Evolutionary conservation across 2,113 vertebrate species (phyloP).

Genomic region (Tenrec ecaudatus): DNA sequence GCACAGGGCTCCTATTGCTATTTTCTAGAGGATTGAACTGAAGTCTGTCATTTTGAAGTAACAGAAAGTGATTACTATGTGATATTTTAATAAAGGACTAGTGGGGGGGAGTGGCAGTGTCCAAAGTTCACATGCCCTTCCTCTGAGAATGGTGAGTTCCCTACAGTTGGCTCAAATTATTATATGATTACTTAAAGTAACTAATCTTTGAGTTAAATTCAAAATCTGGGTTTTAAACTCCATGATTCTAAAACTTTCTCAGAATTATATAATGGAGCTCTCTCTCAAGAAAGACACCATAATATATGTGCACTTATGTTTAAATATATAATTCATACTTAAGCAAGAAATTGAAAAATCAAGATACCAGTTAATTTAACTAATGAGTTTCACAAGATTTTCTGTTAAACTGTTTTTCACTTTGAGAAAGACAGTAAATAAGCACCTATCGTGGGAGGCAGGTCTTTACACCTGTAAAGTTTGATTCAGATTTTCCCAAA

Average conservation of each 20-base stretch:
- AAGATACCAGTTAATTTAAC: not conserved
- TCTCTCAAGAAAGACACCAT: not conserved
- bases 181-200: not conserved
- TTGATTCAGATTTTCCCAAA: not conserved
- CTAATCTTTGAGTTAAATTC: not conserved
- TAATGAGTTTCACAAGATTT: not conserved
- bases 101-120: not conserved
- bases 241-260: conserved; percentile 38
- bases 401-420: conserved; percentile 1
- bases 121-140: conserved; percentile 6
- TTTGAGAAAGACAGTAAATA: not conserved
- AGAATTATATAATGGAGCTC: not conserved
- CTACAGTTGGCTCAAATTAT: no score
- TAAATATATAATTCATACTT: not conserved
- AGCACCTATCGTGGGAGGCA: not conserved
- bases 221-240: conserved; percentile 6
- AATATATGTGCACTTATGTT: not conserved
- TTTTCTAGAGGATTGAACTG: conserved; percentile 19
- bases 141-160: not conserved
- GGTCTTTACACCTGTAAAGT: not conserved
- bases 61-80: not conserved
- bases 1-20: not conserved
- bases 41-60: conserved; percentile 20
- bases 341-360: not conserved
- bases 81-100: no score